Conservation (phyloP, 2,797 vertebrate species). For the Helarctos malayanus region DNA sequence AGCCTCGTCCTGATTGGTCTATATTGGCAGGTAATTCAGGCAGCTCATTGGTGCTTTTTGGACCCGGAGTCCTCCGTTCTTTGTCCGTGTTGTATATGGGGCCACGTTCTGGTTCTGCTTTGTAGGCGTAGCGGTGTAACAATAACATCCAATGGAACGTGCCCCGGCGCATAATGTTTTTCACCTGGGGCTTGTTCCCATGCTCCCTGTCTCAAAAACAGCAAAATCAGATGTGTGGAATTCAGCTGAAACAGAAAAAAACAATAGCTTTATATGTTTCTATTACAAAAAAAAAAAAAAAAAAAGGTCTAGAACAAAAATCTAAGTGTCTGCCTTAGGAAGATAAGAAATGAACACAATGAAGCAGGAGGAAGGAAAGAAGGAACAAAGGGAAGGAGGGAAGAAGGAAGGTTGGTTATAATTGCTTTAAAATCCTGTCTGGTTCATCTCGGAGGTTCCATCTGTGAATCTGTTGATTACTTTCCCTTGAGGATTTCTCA, state of each 20-base stretch:
- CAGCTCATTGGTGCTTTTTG: background rate
- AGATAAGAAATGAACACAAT: background rate
- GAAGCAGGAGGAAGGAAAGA: background rate
- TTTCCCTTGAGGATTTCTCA: background rate
- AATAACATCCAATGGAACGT: background rate
- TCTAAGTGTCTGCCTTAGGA: background rate
- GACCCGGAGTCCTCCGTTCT: background rate
- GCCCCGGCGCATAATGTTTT: background rate
- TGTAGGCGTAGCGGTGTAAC: background rate
- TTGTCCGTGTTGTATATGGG: background rate
- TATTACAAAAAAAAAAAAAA: conserved; percentile 7
- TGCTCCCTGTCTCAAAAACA: background rate
- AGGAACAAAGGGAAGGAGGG: background rate
- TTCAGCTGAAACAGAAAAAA: background rate
- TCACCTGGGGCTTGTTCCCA: background rate
- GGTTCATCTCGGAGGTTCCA: background rate
- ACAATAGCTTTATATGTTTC: background rate
- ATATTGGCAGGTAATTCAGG: background rate
- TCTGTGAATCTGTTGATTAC: background rate
- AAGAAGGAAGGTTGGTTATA: background rate
- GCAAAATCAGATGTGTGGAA: background rate
- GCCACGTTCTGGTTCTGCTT: background rate
- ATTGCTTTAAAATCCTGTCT: background rate
- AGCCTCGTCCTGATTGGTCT: background rate
- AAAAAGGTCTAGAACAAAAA: background rate